Evolutionary conservation across 2,113 vertebrate genomes (phyloP).

Genomic region (Hucho hucho): DNA sequence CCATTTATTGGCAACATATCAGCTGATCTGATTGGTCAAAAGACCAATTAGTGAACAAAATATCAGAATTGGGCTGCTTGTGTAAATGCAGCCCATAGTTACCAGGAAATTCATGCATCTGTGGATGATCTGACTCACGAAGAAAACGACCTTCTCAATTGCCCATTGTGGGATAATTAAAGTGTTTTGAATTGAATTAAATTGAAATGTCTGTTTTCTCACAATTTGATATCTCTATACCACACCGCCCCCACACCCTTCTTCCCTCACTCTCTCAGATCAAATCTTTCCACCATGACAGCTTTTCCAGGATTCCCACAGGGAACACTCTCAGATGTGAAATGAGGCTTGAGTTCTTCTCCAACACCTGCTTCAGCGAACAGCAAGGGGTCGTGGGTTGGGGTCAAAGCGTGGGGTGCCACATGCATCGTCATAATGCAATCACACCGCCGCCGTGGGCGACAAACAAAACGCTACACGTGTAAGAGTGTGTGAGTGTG

Average conservation of each 20-base stretch:
- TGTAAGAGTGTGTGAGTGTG: slow-evolving; percentile 25
- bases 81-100: too few species aligned
- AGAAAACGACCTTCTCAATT: too few species aligned
- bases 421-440: not conserved
- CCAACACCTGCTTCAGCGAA: not conserved
- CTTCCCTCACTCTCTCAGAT: not conserved
- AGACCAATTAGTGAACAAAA: too few species aligned
- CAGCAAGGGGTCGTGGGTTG: not conserved
- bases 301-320: not conserved
- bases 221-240: not conserved
- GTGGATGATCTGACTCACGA: too few species aligned
- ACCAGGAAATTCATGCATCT: too few species aligned
- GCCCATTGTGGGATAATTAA: not conserved
- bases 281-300: not conserved
- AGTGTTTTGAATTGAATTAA: not conserved
- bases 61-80: too few species aligned
- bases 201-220: not conserved
- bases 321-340: not conserved
- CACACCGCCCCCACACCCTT: not conserved
- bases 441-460: not conserved
- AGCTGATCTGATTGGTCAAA: too few species aligned
- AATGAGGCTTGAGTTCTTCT: not conserved
- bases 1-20: too few species aligned
- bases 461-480: not conserved
- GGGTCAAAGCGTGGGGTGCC: not conserved